A percentile compares a stretch with the other conserved stretches of the same genome.
phyloP scores from a whole-genome alignment of 2,113 vertebrate species.

The Ptychochromis oligacanthus region DNA sequence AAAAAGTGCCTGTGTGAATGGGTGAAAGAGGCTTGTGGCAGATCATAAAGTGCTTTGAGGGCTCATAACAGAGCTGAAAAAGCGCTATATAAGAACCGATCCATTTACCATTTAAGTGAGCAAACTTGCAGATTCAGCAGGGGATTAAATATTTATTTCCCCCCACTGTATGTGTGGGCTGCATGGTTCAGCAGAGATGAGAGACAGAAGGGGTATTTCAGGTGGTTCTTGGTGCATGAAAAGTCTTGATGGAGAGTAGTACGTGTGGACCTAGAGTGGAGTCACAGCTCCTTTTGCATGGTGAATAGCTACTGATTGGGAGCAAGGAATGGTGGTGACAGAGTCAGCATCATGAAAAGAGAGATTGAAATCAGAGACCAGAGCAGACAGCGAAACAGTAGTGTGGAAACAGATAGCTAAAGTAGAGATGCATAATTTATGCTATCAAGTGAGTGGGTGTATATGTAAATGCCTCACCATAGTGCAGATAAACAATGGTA shows the following conservation, averaged over 20 bases:
- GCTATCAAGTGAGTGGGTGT: neutral
- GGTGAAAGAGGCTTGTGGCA: too few species aligned
- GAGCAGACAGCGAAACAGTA: constrained; percentile 14
- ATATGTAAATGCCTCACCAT: neutral
- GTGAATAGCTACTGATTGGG: neutral
- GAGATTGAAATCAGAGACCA: constrained; percentile 54
- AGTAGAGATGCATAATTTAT: constrained; percentile 60
- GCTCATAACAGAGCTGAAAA: too few species aligned
- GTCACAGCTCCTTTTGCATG: neutral
- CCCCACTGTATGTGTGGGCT: neutral
- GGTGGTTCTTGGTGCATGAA: constrained; percentile 40
- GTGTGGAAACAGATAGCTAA: constrained; percentile 14
- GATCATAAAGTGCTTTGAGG: too few species aligned
- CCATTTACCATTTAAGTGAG: too few species aligned
- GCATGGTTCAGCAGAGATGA: neutral
- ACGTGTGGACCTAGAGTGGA: constrained; percentile 30
- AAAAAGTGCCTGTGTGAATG: too few species aligned
- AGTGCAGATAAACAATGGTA: neutral
- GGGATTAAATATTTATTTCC: too few species aligned
- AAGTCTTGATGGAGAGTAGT: constrained; percentile 20
- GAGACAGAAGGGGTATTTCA: neutral
- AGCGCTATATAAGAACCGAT: too few species aligned
- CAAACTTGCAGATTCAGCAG: too few species aligned
- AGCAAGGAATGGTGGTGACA: neutral
- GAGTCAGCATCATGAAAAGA: neutral